Base-by-base conservation (phyloP, 1,140 invertebrate genomes). In the Sinella curviseta region DNA sequence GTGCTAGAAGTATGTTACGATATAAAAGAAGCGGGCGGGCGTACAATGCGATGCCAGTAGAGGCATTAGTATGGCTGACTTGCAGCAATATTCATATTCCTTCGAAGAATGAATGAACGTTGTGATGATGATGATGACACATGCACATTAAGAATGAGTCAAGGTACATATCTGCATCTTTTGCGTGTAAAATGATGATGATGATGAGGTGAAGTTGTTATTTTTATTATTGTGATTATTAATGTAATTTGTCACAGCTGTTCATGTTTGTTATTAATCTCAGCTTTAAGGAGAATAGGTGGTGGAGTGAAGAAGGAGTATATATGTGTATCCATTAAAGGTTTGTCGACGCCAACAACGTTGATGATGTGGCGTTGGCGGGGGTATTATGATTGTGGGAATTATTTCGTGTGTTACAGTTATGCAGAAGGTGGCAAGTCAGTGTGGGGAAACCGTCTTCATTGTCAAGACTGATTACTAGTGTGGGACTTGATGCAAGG, bases 391-490 rank as follows among this genome's bases (percentile, higher is more conserved):
- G 31, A 70, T 31, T 70, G 65, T 70, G 65, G 31, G 65, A 70
- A 70, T 14, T 30, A 70, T 70, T 70, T 70, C 65, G 65, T 14
- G 31, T 70, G 65, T 16, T 70, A 70, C 55, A 60, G 55, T 60
- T 60, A 60, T 60, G 55, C 3, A 60, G n/a, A 60, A n/a, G 8
- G 55, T 60, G 55, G 24, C 3, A 26, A 60, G 12, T 4, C 14
- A n/a, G 55, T n/a, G 24, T 65, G 57, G 16, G 57, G 57, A 65
- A 65, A 65, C 24, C 57, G 14, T 14, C 16, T 16, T 70, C 65
- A 70, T 70, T 70, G 65, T 70, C 65, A 70, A 70, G 65, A 31
- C 12, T 70, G 65, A 70, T 70, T 70, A 70, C 31, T 33, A n/a
- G 4, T 70, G 65, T 60, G n/a, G n/a, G n/a, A n/a, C n/a, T n/a